Percentiles rank a stretch among this genome's conserved stretches.
phyloP scores from a whole-genome alignment of 2,797 vertebrate genomes.

The Gallinago stenura region DNA sequence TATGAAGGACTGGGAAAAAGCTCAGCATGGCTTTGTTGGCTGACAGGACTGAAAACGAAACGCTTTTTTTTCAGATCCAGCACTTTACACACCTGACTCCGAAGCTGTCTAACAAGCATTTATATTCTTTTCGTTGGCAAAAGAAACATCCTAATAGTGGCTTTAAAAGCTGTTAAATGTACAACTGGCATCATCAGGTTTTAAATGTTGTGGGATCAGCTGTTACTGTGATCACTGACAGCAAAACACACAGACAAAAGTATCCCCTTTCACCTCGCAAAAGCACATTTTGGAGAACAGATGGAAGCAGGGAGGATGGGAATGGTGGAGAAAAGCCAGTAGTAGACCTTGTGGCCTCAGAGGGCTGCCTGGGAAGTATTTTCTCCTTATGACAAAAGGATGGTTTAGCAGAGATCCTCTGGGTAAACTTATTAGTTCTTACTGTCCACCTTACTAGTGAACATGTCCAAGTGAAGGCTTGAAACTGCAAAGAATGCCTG shows the following conservation, averaged over 20 bases:
- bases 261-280: background rate
- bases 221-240: slow-evolving; percentile 38
- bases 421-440: background rate
- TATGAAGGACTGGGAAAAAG: background rate
- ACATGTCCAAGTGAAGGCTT: background rate
- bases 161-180: slow-evolving; percentile 27
- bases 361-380: background rate
- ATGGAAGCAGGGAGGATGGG: background rate
- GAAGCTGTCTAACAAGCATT: slow-evolving; percentile 26
- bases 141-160: slow-evolving; percentile 11
- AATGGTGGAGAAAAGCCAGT: background rate
- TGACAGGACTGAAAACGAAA: slow-evolving; percentile 39
- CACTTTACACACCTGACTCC: slow-evolving; percentile 24
- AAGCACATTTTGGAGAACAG: background rate
- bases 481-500: background rate
- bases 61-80: background rate
- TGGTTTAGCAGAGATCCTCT: background rate
- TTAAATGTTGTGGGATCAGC: slow-evolving; percentile 46
- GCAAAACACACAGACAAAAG: slow-evolving; percentile 21
- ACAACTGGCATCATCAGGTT: slow-evolving; percentile 4
- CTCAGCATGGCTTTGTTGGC: background rate
- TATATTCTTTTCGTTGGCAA: slow-evolving; percentile 31
- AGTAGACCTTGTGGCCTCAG: background rate
- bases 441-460: background rate
- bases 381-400: background rate